These are phyloP conservation scores for Mastigias papua DNA, from an alignment of 30 jellyfish, hydroid and myxozoan species.

Conservation along the genomic window DNA sequence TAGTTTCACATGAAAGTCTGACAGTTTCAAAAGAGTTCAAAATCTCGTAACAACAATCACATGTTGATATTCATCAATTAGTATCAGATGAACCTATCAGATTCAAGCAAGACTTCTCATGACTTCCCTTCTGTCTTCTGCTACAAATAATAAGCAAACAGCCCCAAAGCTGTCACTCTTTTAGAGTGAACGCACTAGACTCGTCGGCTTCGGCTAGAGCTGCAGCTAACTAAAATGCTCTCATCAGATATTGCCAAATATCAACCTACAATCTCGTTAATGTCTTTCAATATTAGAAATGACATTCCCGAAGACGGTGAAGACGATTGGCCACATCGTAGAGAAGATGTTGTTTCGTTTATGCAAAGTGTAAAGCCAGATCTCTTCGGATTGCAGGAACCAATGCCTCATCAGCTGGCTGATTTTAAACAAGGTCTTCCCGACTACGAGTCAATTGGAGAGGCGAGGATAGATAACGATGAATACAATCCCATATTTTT, in stretches of 20 bases:
- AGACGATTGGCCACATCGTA: constrained; percentile 36
- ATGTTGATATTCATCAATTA: not conserved
- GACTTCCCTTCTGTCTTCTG: not conserved
- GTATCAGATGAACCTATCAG: too few relatives aligned
- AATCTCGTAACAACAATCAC: not conserved
- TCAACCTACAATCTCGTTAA: not conserved
- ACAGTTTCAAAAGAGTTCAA: not conserved
- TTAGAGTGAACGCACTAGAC: too few relatives aligned
- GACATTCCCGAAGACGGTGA: constrained; percentile 34
- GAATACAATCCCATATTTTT: constrained; percentile 47
- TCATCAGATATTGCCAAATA: constrained; percentile 12
- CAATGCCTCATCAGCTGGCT: constrained; percentile 15
- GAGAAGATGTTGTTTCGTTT: constrained; percentile 5
- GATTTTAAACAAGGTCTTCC: constrained; percentile 31
- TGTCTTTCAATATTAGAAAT: constrained; percentile 32
- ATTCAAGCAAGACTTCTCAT: not conserved
- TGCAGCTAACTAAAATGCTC: too few relatives aligned
- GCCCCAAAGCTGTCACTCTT: too few relatives aligned
- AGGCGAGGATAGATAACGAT: constrained; percentile 30
- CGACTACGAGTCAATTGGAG: constrained; percentile 16
- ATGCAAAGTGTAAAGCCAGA: constrained; percentile 14
- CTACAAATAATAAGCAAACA: too few relatives aligned
- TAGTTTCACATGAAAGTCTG: too few relatives aligned
- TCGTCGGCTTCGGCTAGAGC: too few relatives aligned
- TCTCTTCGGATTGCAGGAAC: constrained; percentile 35